Percentiles rank a stretch among this genome's conserved stretches.
Conservation (phyloP, 2,113 vertebrate genomes). For the Cepphus grylle region DNA sequence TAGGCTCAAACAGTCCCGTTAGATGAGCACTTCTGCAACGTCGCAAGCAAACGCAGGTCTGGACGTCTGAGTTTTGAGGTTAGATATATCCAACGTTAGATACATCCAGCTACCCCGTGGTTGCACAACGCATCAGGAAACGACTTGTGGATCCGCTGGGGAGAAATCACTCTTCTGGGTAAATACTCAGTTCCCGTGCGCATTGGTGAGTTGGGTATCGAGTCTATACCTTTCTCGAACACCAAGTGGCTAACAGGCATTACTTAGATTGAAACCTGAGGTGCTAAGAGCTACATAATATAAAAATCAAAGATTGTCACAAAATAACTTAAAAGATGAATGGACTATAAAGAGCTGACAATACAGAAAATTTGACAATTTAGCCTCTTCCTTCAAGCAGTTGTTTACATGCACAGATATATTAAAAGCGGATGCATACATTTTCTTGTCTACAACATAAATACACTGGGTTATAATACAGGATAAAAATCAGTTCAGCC, state of each 20-base stretch:
- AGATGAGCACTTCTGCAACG: background rate
- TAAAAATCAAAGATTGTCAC: background rate
- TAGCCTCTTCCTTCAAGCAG: background rate
- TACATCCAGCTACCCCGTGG: background rate
- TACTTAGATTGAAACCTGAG: background rate
- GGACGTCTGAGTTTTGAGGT: background rate
- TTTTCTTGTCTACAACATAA: background rate
- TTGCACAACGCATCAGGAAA: background rate
- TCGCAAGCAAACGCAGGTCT: background rate
- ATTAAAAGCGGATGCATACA: background rate
- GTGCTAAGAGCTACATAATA: background rate
- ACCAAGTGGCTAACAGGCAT: background rate
- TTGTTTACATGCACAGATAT: background rate
- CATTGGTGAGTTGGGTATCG: fast-evolving
- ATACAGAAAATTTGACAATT: background rate
- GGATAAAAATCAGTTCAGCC: slow-evolving; percentile 33
- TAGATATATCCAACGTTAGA: background rate
- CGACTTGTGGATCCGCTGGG: background rate
- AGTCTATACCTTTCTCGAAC: background rate
- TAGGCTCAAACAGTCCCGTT: background rate
- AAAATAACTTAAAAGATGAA: background rate
- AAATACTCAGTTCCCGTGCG: background rate
- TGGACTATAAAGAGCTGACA: background rate
- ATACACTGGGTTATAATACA: background rate
- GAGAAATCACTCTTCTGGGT: background rate